A percentile compares a stretch with the other conserved stretches of the same genome.
Conservation (phyloP, 1,140 invertebrate species). For the Nebria ingens region DNA sequence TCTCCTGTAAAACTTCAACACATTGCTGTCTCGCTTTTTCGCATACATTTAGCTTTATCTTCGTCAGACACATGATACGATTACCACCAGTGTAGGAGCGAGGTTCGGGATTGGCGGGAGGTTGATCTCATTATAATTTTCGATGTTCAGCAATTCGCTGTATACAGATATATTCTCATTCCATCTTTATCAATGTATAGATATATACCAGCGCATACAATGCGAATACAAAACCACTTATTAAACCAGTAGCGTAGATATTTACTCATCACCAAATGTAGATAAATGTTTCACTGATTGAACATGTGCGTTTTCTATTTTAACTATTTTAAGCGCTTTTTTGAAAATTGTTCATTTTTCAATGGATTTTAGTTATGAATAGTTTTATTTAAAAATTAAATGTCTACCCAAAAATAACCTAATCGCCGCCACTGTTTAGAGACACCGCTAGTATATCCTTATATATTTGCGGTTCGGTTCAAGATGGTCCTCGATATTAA, state of each 20-base stretch:
- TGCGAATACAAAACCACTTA: not conserved
- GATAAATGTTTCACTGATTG: not conserved
- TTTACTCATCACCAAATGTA: too few species aligned
- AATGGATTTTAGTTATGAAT: too few species aligned
- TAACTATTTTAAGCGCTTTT: too few species aligned
- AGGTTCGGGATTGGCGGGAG: not conserved
- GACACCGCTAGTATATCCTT: not conserved
- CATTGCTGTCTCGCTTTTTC: not conserved
- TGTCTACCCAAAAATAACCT: too few species aligned
- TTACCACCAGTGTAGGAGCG: not conserved
- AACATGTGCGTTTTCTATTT: too few species aligned
- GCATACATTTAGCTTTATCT: not conserved
- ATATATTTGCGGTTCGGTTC: not conserved
- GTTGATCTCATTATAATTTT: slow-evolving; percentile 7
- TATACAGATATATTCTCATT: not conserved
- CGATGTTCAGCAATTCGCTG: not conserved
- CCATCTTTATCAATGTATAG: not conserved
- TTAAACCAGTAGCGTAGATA: not conserved
- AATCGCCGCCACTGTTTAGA: not conserved
- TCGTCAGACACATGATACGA: not conserved
- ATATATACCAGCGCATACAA: too few species aligned
- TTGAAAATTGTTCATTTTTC: too few species aligned
- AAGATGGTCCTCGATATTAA: not conserved
- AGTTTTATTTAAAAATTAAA: not conserved
- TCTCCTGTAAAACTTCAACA: not conserved